Conservation (phyloP, 1,140 invertebrate species). For the Trialeurodes vaporariorum region DNA sequence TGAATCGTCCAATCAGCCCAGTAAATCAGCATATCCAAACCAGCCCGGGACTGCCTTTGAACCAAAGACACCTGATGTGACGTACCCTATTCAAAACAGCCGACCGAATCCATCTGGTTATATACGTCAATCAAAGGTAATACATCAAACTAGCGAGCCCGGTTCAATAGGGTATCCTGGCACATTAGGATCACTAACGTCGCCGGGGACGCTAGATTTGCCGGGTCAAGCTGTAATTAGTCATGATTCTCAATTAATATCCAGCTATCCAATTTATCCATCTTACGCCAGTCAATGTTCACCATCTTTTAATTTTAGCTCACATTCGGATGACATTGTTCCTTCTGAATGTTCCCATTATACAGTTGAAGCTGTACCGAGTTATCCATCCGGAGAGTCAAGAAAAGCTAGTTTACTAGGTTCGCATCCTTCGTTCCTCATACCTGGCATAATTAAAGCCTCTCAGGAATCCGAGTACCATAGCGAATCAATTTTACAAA, state of each 20-base stretch:
- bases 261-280: background rate
- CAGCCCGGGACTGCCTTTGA: slow-evolving; percentile 12
- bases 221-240: background rate
- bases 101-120: no score
- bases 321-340: background rate
- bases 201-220: background rate
- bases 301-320: background rate
- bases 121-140: background rate
- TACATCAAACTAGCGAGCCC: background rate
- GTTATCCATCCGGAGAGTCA: background rate
- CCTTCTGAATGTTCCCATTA: background rate
- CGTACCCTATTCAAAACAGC: background rate
- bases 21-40: slow-evolving; percentile 12
- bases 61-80: slow-evolving; percentile 16
- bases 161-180: background rate
- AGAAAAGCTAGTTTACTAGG: background rate
- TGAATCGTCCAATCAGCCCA: background rate
- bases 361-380: background rate
- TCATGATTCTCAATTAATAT: background rate
- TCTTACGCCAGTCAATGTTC: background rate
- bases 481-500: background rate
- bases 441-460: background rate
- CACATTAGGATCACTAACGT: background rate
- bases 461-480: background rate
- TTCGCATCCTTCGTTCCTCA: background rate